Evolutionary conservation across 2,797 vertebrate species (phyloP).

Genomic region (Tympanoctomys barrerae): DNA sequence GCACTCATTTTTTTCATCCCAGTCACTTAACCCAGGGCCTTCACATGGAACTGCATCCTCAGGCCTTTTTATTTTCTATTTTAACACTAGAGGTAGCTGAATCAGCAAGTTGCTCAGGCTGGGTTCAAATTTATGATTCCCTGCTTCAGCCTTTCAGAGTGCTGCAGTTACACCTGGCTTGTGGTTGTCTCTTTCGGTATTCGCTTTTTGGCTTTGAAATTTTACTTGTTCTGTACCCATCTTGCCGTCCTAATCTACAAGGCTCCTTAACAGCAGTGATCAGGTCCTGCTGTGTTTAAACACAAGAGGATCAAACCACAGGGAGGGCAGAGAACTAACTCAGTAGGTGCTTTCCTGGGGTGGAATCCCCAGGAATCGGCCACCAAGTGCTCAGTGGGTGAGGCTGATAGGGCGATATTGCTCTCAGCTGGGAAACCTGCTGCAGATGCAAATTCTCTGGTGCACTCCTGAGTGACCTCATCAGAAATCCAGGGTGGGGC

Average conservation of each 20-base stretch:
- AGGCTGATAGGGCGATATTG: accelerated
- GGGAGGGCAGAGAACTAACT: background rate
- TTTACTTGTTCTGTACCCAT: background rate
- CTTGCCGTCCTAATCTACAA: background rate
- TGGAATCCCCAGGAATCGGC: background rate
- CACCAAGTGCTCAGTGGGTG: accelerated
- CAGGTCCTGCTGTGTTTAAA: background rate
- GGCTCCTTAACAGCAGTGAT: background rate
- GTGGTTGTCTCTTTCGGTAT: background rate
- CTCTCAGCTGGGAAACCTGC: accelerated
- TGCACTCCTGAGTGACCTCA: background rate
- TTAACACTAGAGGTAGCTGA: background rate
- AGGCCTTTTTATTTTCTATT: background rate
- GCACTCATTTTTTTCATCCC: background rate
- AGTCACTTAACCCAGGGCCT: background rate
- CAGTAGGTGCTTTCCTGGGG: background rate
- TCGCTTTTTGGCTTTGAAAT: background rate
- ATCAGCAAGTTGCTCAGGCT: background rate
- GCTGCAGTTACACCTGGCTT: background rate
- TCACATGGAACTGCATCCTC: background rate
- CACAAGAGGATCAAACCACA: background rate
- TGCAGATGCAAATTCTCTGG: background rate
- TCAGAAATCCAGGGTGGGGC: background rate
- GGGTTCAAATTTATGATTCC: background rate
- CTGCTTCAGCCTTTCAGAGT: background rate